A percentile compares a stretch with the other conserved stretches of the same genome.
These are phyloP conservation scores for Chamaea fasciata DNA, from an alignment of 2,113 vertebrate genomes.

Conservation along the genomic window DNA sequence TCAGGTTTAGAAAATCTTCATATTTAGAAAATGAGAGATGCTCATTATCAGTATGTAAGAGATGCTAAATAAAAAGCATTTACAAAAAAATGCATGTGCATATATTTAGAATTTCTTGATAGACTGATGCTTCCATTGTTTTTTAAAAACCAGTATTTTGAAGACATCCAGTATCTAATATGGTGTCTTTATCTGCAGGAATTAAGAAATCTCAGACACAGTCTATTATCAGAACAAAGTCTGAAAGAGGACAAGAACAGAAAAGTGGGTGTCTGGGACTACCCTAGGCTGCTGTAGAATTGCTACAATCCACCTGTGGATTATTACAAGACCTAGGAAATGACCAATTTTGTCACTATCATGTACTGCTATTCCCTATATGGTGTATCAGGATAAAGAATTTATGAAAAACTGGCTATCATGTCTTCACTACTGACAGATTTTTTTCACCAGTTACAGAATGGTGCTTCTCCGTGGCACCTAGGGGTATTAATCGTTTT, in stretches of 20 bases:
- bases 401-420: background rate
- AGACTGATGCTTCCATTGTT: background rate
- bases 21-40: background rate
- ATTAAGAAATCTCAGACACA: background rate
- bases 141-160: background rate
- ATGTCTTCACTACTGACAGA: background rate
- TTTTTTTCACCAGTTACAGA: background rate
- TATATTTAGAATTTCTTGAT: background rate
- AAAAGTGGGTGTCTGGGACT: background rate
- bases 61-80: background rate
- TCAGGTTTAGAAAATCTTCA: background rate
- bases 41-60: background rate
- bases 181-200: background rate
- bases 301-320: background rate
- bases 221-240: background rate
- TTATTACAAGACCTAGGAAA: background rate
- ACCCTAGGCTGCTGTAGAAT: fast-evolving
- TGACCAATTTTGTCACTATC: background rate
- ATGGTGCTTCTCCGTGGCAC: background rate
- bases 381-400: background rate
- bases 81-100: background rate
- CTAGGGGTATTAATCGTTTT: background rate
- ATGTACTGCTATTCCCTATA: background rate
- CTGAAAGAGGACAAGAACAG: background rate
- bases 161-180: background rate